A percentile compares a stretch with the other conserved stretches of the same genome.
Evolutionary conservation across 2,888 invertebrate species (phyloP).

Genomic region (Ophioninae sp.): DNA sequence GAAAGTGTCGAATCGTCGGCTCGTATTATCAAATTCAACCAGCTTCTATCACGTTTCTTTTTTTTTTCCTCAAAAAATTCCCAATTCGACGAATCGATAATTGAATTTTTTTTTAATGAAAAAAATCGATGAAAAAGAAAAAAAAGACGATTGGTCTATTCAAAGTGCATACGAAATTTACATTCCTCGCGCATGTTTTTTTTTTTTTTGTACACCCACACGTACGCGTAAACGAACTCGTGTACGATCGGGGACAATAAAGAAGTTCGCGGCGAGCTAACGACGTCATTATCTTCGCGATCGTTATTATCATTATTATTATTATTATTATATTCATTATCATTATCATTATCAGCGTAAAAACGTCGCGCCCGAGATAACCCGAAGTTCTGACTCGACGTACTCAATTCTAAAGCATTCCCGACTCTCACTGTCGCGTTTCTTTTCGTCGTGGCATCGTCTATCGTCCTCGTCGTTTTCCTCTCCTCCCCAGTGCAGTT

Average conservation of each 20-base stretch:
- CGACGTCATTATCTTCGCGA: conserved; percentile 60
- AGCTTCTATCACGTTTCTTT: neutral
- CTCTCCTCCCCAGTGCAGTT: conserved; percentile 14
- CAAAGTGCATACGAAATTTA: neutral
- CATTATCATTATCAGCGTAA: conserved; percentile 65
- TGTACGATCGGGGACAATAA: neutral
- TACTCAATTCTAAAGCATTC: conserved; percentile 44
- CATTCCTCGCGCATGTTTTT: neutral
- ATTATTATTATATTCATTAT: conserved; percentile 21
- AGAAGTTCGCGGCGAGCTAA: conserved; percentile 32
- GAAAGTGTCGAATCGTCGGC: neutral
- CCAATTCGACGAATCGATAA: neutral
- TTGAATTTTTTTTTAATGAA: no score
- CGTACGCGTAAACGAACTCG: neutral
- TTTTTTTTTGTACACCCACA: no score
- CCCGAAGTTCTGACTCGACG: conserved; percentile 49
- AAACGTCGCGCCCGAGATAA: conserved; percentile 65
- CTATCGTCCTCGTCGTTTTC: conserved; percentile 24
- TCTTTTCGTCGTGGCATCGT: conserved; percentile 24
- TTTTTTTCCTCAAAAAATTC: neutral
- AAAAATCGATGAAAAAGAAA: no score
- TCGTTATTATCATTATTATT: conserved; percentile 59
- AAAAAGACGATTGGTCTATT: neutral
- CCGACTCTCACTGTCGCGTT: conserved; percentile 46
- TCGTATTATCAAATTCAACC: neutral